phyloP scores from a whole-genome alignment of 2,888 invertebrate species.

The Yponomeuta plumbellus region DNA sequence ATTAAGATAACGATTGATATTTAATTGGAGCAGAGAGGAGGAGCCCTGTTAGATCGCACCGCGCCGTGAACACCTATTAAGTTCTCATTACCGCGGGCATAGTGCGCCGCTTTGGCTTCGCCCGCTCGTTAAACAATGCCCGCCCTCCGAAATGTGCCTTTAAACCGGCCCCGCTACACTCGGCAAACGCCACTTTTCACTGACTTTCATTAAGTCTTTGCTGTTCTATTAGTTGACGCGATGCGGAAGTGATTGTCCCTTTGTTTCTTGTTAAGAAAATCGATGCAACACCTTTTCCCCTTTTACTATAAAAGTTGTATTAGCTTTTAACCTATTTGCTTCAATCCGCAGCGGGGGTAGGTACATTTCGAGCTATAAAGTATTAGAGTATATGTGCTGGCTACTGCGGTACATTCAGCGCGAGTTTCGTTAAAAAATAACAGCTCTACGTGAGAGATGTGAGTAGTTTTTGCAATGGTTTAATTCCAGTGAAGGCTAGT shows the following conservation, averaged over 20 bases:
- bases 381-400: neutral
- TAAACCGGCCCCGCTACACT: conserved; percentile 43
- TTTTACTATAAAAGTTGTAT: neutral
- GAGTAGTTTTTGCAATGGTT: conserved; percentile 20
- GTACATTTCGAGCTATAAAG: neutral
- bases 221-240: neutral
- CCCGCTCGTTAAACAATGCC: conserved; percentile 52
- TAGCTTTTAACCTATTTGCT: neutral
- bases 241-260: conserved; percentile 3
- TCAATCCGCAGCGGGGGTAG: neutral
- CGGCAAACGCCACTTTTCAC: conserved; percentile 29
- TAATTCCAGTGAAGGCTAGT: neutral
- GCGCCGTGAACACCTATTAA: conserved; percentile 55
- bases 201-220: conserved; percentile 30
- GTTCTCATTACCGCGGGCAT: conserved; percentile 55
- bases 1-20: neutral
- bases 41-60: conserved; percentile 34
- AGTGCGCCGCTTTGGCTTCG: conserved; percentile 41
- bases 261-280: neutral
- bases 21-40: conserved; percentile 3
- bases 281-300: neutral
- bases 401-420: neutral
- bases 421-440: neutral
- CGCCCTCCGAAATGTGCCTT: conserved; percentile 41
- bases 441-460: conserved; percentile 10